A percentile compares a stretch with the other conserved stretches of the same genome.
Evolutionary conservation across 2,113 vertebrate species (phyloP).

Genomic region (Paramormyrops kingsleyae): DNA sequence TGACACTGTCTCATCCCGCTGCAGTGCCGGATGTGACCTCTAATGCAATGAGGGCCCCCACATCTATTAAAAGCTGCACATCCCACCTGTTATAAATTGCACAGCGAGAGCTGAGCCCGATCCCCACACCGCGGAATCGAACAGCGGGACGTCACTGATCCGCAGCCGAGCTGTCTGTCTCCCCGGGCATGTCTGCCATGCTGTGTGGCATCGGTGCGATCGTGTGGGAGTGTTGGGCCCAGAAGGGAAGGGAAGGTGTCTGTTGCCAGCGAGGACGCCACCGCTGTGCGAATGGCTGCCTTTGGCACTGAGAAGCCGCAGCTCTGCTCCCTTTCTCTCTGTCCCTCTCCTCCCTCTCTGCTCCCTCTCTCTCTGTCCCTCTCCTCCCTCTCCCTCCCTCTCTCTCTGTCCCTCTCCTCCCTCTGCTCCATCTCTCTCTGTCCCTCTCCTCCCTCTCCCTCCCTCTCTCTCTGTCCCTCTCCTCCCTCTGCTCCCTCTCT

Average conservation of each 20-base stretch:
- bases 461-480: no score
- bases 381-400: no score
- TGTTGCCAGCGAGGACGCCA: not conserved
- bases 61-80: not conserved
- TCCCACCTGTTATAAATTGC: not conserved
- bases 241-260: not conserved
- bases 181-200: not conserved
- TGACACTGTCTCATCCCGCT: not conserved
- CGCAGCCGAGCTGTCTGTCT: not conserved
- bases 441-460: no score
- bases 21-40: not conserved
- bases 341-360: no score
- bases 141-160: not conserved
- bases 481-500: no score
- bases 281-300: not conserved
- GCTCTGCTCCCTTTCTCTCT: not conserved
- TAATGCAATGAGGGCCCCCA: not conserved
- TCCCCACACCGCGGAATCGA: not conserved
- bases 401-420: no score
- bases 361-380: no score
- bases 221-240: not conserved
- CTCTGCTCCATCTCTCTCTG: no score
- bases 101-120: not conserved
- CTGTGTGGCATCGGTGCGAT: not conserved
- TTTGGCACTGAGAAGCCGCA: not conserved